Evolutionary conservation across 2,113 vertebrate genomes (phyloP).

Genomic region (Channa maculata): DNA sequence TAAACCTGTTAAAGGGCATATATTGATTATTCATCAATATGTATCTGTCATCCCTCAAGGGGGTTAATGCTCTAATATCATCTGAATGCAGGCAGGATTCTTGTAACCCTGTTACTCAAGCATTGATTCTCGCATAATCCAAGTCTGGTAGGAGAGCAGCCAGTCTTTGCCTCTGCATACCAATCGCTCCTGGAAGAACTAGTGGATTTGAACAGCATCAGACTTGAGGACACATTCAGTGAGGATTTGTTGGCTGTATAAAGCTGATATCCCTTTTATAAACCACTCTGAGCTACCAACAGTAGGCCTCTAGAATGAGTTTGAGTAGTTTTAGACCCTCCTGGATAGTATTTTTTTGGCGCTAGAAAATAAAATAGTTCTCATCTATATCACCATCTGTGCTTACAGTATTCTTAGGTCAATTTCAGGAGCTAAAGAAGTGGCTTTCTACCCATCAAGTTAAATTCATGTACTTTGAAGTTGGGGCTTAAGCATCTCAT

Average conservation of each 20-base stretch:
- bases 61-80: conserved; percentile 51
- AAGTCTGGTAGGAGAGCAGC: conserved; percentile 44
- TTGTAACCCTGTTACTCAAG: conserved; percentile 55
- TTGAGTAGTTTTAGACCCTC: conserved; percentile 10
- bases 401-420: neutral
- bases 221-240: conserved; percentile 18
- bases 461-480: neutral
- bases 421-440: neutral
- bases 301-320: neutral
- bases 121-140: conserved; percentile 63
- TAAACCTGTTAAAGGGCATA: conserved; percentile 28
- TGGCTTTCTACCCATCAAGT: neutral
- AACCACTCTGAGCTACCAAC: conserved; percentile 22
- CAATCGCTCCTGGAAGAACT: conserved; percentile 40
- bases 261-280: conserved; percentile 36
- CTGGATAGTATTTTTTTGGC: conserved; percentile 6
- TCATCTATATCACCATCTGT: neutral
- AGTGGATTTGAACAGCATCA: conserved; percentile 39
- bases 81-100: conserved; percentile 61
- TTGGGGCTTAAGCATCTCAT: neutral
- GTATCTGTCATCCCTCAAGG: conserved; percentile 58
- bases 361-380: conserved; percentile 1
- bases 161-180: conserved; percentile 45
- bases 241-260: conserved; percentile 26
- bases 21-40: conserved; percentile 67